phyloP scores from a whole-genome alignment of 2,888 invertebrate genomes.

The Philonicus albiceps region DNA sequence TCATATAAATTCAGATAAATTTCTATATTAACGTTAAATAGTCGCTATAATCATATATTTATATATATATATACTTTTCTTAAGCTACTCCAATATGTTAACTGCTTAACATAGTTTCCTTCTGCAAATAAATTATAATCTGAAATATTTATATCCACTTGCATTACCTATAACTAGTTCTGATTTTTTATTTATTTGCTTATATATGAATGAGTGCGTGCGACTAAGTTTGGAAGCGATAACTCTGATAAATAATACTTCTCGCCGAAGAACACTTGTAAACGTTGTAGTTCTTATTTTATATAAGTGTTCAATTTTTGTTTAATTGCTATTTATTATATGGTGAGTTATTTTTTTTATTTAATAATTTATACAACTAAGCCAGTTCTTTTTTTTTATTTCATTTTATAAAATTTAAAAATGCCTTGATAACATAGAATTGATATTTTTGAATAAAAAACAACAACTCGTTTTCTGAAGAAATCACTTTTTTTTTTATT shows the following conservation, averaged over 20 bases:
- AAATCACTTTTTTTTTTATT: neutral
- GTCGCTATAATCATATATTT: neutral
- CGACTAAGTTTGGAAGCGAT: neutral
- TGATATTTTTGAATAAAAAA: neutral
- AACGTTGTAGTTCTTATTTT: neutral
- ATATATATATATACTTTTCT: neutral
- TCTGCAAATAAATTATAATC: neutral
- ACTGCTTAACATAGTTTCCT: neutral
- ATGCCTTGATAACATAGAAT: neutral
- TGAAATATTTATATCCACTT: neutral
- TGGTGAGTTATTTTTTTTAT: neutral
- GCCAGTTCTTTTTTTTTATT: neutral
- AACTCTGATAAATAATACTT: neutral
- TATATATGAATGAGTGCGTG: neutral
- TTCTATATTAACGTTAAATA: neutral
- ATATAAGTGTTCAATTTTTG: neutral
- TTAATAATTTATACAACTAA: neutral
- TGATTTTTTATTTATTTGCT: neutral
- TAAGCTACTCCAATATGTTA: neutral
- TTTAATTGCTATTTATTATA: neutral
- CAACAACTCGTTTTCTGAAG: neutral
- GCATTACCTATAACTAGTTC: neutral
- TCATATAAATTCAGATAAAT: neutral
- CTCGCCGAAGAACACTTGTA: neutral
- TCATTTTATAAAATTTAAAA: neutral